phyloP scores from a whole-genome alignment of 2,797 vertebrate genomes.

The Sebastiscus tertius region DNA sequence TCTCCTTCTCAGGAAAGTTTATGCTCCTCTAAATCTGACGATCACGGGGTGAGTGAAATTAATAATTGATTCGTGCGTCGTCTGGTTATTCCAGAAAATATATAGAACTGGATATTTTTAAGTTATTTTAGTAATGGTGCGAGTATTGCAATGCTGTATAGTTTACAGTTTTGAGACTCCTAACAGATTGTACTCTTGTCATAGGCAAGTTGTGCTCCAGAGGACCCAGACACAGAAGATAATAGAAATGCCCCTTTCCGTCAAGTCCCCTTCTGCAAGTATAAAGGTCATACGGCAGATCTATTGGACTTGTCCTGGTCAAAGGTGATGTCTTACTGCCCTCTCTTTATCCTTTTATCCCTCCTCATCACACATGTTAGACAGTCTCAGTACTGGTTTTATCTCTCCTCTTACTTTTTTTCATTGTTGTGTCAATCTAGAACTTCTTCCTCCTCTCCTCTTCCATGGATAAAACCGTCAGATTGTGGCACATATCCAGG shows the following conservation, averaged over 20 bases:
- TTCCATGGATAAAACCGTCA: slow-evolving; percentile 99
- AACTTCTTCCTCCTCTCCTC: slow-evolving; percentile 99
- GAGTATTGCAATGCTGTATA: neutral
- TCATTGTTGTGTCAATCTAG: slow-evolving; percentile 68
- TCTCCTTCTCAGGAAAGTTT: slow-evolving; percentile 99
- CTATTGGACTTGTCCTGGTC: slow-evolving; percentile 98
- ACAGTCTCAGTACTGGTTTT: neutral
- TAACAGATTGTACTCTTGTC: neutral
- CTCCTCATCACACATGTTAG: neutral
- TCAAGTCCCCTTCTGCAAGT: slow-evolving; percentile 97
- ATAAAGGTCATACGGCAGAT: slow-evolving; percentile 99
- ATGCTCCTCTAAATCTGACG: slow-evolving; percentile 98
- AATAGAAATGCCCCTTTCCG: slow-evolving; percentile 94
- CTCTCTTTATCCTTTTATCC: neutral
- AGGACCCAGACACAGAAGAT: slow-evolving; percentile 94
- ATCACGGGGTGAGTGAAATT: slow-evolving; percentile 88
- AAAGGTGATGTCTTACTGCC: slow-evolving; percentile 82
- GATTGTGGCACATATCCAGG: slow-evolving; percentile 98
- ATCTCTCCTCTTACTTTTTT: neutral
- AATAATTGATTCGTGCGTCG: neutral
- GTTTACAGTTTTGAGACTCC: neutral
- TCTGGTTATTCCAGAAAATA: neutral
- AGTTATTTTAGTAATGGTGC: neutral
- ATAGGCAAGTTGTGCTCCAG: slow-evolving; percentile 87
- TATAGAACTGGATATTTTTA: neutral